Percentiles rank a stretch among this genome's conserved stretches.
phyloP scores from a whole-genome alignment of 1,140 invertebrate species.

The Pomacea maculata region DNA sequence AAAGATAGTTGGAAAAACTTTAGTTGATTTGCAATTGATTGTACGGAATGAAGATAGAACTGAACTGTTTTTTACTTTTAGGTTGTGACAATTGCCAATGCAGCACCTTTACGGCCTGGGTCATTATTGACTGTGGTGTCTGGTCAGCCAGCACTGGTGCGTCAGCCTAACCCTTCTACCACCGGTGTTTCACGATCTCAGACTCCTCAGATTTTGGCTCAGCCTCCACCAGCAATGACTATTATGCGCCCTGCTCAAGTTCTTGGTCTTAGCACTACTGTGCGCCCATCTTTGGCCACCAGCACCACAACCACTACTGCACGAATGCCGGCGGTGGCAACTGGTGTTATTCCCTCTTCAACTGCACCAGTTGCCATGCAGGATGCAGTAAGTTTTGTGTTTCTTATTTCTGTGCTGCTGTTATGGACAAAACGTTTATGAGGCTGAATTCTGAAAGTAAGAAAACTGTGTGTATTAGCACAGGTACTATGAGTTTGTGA shows the following conservation, averaged over 20 bases:
- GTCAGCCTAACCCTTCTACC: constrained; percentile 8
- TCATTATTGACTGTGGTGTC: constrained; percentile 37
- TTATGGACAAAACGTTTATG: no score
- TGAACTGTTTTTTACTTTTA: not conserved
- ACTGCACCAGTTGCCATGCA: not conserved
- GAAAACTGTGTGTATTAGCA: no score
- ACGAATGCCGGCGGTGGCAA: not conserved
- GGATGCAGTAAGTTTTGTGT: no score
- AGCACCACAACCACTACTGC: not conserved
- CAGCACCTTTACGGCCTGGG: constrained; percentile 30
- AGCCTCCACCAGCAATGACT: not conserved
- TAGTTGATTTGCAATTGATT: no score
- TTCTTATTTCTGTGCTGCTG: no score
- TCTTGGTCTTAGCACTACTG: not conserved
- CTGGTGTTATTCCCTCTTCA: not conserved
- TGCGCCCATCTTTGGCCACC: not conserved
- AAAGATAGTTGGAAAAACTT: no score
- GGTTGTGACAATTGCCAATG: constrained; percentile 38
- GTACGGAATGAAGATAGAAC: no score
- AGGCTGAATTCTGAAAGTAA: no score
- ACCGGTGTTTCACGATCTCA: not conserved
- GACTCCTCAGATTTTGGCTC: constrained; percentile 7
- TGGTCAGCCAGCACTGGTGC: constrained; percentile 12
- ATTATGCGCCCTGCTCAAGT: not conserved
- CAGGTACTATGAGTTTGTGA: no score